phyloP scores from a whole-genome alignment of 2,113 vertebrate genomes.

The Macquaria australasica region DNA sequence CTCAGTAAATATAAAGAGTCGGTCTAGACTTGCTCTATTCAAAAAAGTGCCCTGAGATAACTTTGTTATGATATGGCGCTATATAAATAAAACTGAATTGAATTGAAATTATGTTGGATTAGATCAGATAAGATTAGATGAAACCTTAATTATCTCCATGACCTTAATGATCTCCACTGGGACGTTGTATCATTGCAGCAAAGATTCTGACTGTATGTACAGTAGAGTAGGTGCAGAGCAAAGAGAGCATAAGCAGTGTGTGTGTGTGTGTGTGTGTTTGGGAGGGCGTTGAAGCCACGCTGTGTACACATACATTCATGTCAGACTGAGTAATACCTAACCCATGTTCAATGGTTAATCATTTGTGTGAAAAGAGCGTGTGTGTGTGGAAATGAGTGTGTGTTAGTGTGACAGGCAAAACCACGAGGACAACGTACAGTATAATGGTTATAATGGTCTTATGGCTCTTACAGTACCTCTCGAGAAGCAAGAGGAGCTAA shows the following conservation, averaged over 20 bases:
- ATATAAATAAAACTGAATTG: too few species aligned
- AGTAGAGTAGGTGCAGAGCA: neutral
- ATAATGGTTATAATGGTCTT: neutral
- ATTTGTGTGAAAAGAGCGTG: slow-evolving; percentile 19
- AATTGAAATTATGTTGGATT: slow-evolving; percentile 68
- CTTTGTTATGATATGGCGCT: too few species aligned
- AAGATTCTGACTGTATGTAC: too few species aligned
- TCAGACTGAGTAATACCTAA: slow-evolving; percentile 29
- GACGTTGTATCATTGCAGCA: slow-evolving; percentile 7
- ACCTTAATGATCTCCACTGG: slow-evolving; percentile 56
- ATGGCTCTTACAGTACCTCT: slow-evolving; percentile 3
- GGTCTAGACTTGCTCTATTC: too few species aligned
- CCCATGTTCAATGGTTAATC: slow-evolving; percentile 39
- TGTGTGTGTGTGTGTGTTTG: slow-evolving; percentile 14
- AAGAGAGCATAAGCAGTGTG: neutral
- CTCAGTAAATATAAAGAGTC: too few species aligned
- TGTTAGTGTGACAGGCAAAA: slow-evolving; percentile 5
- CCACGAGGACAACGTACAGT: neutral
- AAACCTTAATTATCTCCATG: slow-evolving; percentile 59
- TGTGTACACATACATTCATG: slow-evolving; percentile 22
- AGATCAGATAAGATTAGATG: slow-evolving; percentile 65
- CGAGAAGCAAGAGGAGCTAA: too few species aligned
- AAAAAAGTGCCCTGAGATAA: too few species aligned
- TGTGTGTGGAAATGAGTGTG: slow-evolving; percentile 16
- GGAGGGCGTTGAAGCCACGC: neutral